Conservation (phyloP, 2,797 vertebrate genomes). For the Cephalopachus bancanus region DNA sequence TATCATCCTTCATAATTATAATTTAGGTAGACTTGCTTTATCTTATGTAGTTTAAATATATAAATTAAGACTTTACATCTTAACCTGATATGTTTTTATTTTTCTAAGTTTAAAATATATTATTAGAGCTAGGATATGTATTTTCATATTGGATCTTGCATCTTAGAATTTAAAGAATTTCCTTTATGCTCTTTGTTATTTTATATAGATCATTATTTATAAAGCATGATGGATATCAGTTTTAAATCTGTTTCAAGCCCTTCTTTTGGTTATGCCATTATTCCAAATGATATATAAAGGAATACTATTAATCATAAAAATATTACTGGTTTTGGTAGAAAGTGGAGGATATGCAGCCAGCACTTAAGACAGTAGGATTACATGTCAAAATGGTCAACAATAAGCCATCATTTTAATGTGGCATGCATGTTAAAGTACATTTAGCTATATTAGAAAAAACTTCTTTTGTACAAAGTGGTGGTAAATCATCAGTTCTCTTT, state of each 20-base stretch:
- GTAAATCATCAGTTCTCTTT: neutral
- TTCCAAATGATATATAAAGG: neutral
- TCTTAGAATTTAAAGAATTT: constrained; percentile 38
- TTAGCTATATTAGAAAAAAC: constrained; percentile 32
- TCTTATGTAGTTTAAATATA: neutral
- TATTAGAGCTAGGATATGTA: neutral
- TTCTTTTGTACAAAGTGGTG: neutral
- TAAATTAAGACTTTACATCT: neutral
- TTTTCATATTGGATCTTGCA: constrained; percentile 25
- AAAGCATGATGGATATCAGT: neutral
- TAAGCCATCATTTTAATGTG: constrained; percentile 43
- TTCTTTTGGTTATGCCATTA: constrained; percentile 16
- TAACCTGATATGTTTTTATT: constrained; percentile 6
- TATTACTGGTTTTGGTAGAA: neutral
- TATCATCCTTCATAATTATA: neutral
- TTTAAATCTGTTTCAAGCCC: constrained; percentile 54
- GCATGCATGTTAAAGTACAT: neutral
- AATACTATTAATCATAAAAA: neutral
- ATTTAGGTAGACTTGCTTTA: constrained; percentile 4
- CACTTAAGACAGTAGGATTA: neutral
- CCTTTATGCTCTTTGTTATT: constrained; percentile 40
- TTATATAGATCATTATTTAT: neutral
- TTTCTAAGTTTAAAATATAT: constrained; percentile 51
- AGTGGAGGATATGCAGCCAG: neutral
- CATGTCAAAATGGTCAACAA: neutral